Percentiles rank a stretch among this genome's conserved stretches.
phyloP scores from a whole-genome alignment of 2,797 vertebrate genomes.

The Malurus splendens region DNA sequence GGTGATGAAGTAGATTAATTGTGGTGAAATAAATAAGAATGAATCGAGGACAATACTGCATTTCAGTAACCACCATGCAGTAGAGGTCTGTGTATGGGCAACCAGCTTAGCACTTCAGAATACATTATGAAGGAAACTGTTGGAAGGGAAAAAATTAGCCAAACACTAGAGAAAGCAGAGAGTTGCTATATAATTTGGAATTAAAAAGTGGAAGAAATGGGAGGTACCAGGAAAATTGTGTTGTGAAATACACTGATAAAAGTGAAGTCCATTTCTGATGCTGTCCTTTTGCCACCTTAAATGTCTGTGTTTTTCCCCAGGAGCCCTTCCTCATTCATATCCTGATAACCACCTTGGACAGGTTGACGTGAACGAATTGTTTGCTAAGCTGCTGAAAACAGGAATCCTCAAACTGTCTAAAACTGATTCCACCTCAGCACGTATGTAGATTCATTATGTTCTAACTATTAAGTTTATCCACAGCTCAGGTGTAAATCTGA shows the following conservation, averaged over 20 bases:
- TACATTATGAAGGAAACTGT: background rate
- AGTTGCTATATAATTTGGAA: background rate
- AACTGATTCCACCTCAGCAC: conserved; percentile 74
- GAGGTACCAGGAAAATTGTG: background rate
- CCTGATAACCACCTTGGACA: conserved; percentile 94
- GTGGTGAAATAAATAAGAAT: background rate
- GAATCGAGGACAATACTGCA: background rate
- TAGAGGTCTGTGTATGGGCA: background rate
- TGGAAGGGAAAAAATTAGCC: background rate
- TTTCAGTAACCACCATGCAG: background rate
- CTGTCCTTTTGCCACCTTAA: background rate
- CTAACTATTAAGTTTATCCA: background rate
- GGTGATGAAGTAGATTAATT: background rate
- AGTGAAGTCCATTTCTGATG: background rate
- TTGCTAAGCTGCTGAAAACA: conserved; percentile 88
- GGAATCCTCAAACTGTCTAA: conserved; percentile 89
- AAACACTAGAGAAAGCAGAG: background rate
- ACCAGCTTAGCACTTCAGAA: background rate
- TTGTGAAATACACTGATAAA: background rate
- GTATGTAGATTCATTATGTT: conserved; percentile 61
- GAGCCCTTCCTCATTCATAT: conserved; percentile 74
- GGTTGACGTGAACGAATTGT: conserved; percentile 92
- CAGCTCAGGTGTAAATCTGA: background rate
- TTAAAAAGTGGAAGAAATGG: background rate
- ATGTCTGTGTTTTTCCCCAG: background rate